These are phyloP conservation scores for Melinaea menophilus DNA, from an alignment of 2,888 invertebrate genomes.

Conservation along the genomic window DNA sequence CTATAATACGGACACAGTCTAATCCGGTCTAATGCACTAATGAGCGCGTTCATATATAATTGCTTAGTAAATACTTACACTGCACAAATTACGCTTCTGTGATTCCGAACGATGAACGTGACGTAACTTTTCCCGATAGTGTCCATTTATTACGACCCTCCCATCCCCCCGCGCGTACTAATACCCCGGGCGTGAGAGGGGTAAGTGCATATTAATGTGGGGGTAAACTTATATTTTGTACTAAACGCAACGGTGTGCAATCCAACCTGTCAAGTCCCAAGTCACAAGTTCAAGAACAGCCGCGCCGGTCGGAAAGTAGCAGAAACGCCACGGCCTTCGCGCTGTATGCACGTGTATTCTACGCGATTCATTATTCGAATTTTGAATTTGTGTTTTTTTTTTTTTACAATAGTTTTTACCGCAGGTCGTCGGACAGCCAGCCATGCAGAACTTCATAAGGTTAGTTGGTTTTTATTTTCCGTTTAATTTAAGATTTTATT, in stretches of 20 bases:
- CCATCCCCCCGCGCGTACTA: conserved; percentile 20
- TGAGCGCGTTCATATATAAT: conserved; percentile 33
- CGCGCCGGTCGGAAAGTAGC: conserved; percentile 45
- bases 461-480: conserved; percentile 41
- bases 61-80: conserved; percentile 30
- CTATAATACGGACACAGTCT: conserved; percentile 19
- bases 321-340: conserved; percentile 61
- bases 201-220: conserved; percentile 14
- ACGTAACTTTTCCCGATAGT: conserved; percentile 29
- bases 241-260: conserved; percentile 60
- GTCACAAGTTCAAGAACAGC: conserved; percentile 67
- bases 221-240: conserved; percentile 33
- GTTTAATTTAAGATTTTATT: neutral
- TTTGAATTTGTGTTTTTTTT: conserved; percentile 41
- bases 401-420: conserved; percentile 35
- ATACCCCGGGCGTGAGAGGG: conserved; percentile 22
- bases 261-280: conserved; percentile 58
- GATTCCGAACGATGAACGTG: conserved; percentile 30
- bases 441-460: conserved; percentile 67
- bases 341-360: conserved; percentile 47
- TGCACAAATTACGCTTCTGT: conserved; percentile 23
- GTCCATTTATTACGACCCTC: conserved; percentile 19
- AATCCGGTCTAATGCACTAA: conserved; percentile 28
- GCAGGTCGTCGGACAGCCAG: conserved; percentile 40
- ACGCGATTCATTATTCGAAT: conserved; percentile 32